A percentile compares a stretch with the other conserved stretches of the same genome.
phyloP scores from a whole-genome alignment of 2,888 invertebrate genomes.

The Hemistola chrysoprasaria region DNA sequence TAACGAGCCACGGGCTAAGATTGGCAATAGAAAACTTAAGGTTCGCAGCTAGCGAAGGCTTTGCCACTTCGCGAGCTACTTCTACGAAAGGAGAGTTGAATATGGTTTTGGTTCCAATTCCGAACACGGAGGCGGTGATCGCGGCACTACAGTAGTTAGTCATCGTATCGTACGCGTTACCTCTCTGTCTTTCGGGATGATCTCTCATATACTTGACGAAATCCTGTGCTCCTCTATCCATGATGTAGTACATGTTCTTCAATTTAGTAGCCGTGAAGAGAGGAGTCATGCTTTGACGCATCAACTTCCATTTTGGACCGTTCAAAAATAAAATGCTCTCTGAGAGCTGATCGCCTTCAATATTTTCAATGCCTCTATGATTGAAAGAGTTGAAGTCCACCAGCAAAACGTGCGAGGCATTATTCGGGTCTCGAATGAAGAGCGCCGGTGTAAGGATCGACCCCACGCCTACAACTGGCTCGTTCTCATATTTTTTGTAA shows the following conservation, averaged over 20 bases:
- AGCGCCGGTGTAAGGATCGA: slow-evolving; percentile 34
- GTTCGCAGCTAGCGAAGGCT: slow-evolving; percentile 32
- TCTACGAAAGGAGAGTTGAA: slow-evolving; percentile 55
- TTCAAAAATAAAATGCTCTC: slow-evolving; percentile 48
- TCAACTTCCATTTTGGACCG: slow-evolving; percentile 56
- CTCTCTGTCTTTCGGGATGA: slow-evolving; percentile 38
- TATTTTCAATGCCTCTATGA: slow-evolving; percentile 42
- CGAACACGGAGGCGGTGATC: slow-evolving; percentile 60
- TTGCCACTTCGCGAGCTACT: slow-evolving; percentile 35
- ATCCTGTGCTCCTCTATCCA: slow-evolving; percentile 54
- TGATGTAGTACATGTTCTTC: slow-evolving; percentile 61
- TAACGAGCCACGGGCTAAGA: slow-evolving; percentile 33
- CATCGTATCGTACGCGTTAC: slow-evolving; percentile 38
- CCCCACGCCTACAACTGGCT: slow-evolving; percentile 50
- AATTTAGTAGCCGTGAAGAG: slow-evolving; percentile 58
- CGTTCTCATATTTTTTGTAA: slow-evolving; percentile 45
- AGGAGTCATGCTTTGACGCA: slow-evolving; percentile 56
- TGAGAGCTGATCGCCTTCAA: slow-evolving; percentile 43
- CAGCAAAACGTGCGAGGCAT: slow-evolving; percentile 45
- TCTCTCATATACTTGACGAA: slow-evolving; percentile 45
- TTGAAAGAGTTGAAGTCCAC: slow-evolving; percentile 47
- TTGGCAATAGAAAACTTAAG: slow-evolving; percentile 37
- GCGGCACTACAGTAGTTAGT: slow-evolving; percentile 47
- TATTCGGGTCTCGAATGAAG: slow-evolving; percentile 42
- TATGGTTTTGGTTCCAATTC: slow-evolving; percentile 51